Evolutionary conservation across 2,113 vertebrate species (phyloP).

Genomic region (Lepus timidus): DNA sequence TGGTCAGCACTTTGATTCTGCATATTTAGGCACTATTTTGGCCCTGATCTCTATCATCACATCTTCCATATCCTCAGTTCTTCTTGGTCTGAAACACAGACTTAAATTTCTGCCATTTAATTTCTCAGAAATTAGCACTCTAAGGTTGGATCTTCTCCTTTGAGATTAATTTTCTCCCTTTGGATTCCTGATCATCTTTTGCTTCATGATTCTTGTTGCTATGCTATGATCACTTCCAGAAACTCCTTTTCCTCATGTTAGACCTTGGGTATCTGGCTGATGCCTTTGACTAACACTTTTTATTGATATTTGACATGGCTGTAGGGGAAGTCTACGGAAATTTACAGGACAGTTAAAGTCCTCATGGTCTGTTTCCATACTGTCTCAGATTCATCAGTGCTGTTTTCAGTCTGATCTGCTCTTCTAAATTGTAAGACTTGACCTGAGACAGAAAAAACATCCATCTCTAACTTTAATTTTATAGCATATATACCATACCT

Average conservation of each 20-base stretch:
- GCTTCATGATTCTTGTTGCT: not conserved
- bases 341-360: not conserved
- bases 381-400: not conserved
- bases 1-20: not conserved
- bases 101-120: not conserved
- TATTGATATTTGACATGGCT: not conserved
- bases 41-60: not conserved
- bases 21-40: not conserved
- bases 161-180: not conserved
- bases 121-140: not conserved
- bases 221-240: not conserved
- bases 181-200: not conserved
- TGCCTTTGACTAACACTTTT: not conserved
- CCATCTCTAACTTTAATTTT: not conserved
- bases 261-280: not conserved
- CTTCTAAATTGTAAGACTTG: not conserved
- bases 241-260: not conserved
- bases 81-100: not conserved
- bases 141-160: not conserved
- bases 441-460: not conserved
- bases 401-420: not conserved
- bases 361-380: not conserved
- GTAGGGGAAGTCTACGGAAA: not conserved
- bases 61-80: not conserved
- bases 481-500: not conserved